Percentiles rank a stretch among this genome's conserved stretches.
These are phyloP conservation scores for Patagioenas fasciata DNA, from an alignment of 2,113 vertebrate species.

Conservation along the genomic window DNA sequence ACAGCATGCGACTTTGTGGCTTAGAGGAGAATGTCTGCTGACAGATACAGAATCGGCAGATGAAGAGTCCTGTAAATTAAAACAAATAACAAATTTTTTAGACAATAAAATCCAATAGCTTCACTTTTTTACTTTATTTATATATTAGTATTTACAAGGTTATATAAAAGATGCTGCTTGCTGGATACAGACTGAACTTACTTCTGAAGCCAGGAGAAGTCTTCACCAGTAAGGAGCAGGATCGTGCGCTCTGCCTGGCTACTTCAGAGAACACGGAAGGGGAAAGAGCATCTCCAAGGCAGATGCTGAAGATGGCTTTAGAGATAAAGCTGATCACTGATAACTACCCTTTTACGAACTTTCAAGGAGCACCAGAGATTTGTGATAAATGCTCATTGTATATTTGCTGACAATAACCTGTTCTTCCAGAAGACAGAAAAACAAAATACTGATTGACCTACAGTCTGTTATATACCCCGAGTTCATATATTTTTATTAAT, in stretches of 20 bases:
- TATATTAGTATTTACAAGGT: not conserved
- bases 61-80: conserved; percentile 65
- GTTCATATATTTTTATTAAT: not conserved
- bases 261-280: conserved; percentile 30
- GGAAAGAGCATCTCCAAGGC: conserved; percentile 16
- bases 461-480: not conserved
- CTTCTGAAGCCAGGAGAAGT: conserved; percentile 61
- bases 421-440: not conserved
- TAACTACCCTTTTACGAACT: not conserved
- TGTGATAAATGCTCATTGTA: not conserved
- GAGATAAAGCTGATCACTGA: not conserved
- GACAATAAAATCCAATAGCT: not conserved
- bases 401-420: not conserved
- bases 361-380: not conserved
- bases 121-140: not conserved
- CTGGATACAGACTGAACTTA: conserved; percentile 50
- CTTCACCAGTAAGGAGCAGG: conserved; percentile 53
- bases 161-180: not conserved
- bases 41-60: conserved; percentile 61
- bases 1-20: conserved; percentile 44
- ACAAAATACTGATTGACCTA: not conserved
- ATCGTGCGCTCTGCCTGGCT: conserved; percentile 37
- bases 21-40: conserved; percentile 58
- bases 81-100: conserved; percentile 65
- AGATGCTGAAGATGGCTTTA: conserved; percentile 44